Percentiles rank a stretch among this genome's conserved stretches.
These are phyloP conservation scores for Oncopodura yosiiana DNA, from an alignment of 1,140 invertebrate species.

Conservation along the genomic window DNA sequence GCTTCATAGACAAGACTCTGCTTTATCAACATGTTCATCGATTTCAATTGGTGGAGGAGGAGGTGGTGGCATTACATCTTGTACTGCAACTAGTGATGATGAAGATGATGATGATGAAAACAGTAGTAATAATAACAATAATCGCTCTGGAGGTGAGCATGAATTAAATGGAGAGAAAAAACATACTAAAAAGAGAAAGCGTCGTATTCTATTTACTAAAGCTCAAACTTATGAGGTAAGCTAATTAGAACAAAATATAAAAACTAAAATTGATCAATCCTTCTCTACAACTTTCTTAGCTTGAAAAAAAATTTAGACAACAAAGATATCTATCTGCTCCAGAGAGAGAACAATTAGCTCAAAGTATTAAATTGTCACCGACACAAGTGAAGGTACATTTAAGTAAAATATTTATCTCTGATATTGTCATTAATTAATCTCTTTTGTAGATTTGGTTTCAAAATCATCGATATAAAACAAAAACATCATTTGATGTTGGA, in stretches of 20 bases:
- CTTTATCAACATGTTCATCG: conserved; percentile 22
- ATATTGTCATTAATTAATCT: neutral
- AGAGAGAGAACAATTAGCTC: conserved; percentile 89
- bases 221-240: conserved; percentile 92
- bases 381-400: conserved; percentile 89
- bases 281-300: too few relatives aligned
- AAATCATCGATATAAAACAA: conserved; percentile 67
- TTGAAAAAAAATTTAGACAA: conserved; percentile 83
- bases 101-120: conserved; percentile 19
- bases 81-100: neutral
- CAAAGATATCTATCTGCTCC: conserved; percentile 92
- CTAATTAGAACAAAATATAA: too few relatives aligned
- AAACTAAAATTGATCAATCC: too few relatives aligned
- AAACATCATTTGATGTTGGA: too few relatives aligned
- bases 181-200: conserved; percentile 74
- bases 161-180: conserved; percentile 2
- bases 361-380: conserved; percentile 80
- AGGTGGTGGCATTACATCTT: neutral
- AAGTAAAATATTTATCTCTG: too few relatives aligned
- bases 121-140: too few relatives aligned
- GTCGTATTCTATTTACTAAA: conserved; percentile 96
- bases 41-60: conserved; percentile 4
- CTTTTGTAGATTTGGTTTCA: conserved; percentile 50
- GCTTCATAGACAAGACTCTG: conserved; percentile 27
- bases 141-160: too few relatives aligned